A percentile compares a stretch with the other conserved stretches of the same genome.
Conservation (phyloP, 2,797 vertebrate species). For the Dryobates pubescens region DNA sequence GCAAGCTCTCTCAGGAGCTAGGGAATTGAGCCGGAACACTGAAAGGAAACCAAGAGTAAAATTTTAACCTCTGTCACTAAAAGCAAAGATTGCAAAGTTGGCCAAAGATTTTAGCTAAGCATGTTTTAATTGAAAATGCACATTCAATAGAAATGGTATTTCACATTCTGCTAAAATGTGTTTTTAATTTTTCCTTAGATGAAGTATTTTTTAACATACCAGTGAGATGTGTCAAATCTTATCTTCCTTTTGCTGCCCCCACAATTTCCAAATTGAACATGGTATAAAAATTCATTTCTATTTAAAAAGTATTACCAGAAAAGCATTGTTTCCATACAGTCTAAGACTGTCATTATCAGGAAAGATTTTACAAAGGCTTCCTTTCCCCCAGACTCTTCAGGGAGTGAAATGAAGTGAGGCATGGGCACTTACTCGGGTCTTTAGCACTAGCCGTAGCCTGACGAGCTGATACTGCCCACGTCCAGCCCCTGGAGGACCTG, state of each 20-base stretch:
- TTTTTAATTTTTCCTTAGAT: not conserved
- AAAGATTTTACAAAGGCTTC: not conserved
- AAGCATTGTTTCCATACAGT: not conserved
- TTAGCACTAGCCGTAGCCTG: not conserved
- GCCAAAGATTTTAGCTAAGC: not conserved
- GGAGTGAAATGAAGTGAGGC: fast-evolving
- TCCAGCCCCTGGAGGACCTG: not conserved
- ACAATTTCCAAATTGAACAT: not conserved
- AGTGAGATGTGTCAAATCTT: not conserved
- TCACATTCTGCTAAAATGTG: not conserved
- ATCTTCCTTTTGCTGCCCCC: not conserved
- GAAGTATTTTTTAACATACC: not conserved
- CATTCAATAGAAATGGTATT: not conserved
- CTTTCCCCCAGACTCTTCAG: not conserved
- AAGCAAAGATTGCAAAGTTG: not conserved
- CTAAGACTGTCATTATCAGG: not conserved
- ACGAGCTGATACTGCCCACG: not conserved
- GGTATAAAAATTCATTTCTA: not conserved
- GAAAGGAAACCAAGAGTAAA: not conserved
- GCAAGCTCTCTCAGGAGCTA: not conserved
- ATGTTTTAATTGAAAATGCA: not conserved
- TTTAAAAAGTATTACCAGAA: not conserved
- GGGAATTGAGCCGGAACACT: not conserved
- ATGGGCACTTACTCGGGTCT: not conserved
- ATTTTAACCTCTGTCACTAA: not conserved